A percentile compares a stretch with the other conserved stretches of the same genome.
These are phyloP conservation scores for Sebastes kiyomatsui DNA, from an alignment of 2,797 vertebrate species.

Conservation along the genomic window DNA sequence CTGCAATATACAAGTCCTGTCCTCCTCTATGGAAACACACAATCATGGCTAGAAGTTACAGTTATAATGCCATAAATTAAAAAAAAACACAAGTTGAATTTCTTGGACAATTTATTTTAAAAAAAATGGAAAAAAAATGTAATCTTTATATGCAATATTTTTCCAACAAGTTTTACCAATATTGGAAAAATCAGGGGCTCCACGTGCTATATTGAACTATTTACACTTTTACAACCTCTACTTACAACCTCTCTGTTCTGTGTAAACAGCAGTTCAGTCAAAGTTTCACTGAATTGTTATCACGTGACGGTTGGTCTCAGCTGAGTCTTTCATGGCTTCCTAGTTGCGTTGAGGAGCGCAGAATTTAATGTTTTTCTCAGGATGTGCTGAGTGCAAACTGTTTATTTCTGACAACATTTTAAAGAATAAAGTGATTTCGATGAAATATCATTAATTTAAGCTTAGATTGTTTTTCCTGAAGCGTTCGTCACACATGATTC, in stretches of 20 bases:
- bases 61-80: background rate
- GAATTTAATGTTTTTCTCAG: background rate
- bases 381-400: accelerated
- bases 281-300: no score
- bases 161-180: background rate
- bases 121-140: background rate
- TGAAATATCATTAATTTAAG: background rate
- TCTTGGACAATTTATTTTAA: background rate
- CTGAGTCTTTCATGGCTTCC: no score
- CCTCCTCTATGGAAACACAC: background rate
- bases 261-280: no score
- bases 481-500: background rate
- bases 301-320: no score
- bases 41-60: background rate
- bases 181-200: background rate
- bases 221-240: background rate
- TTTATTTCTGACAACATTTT: no score
- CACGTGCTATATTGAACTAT: background rate
- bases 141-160: background rate
- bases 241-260: background rate
- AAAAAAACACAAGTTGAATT: background rate
- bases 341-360: no score
- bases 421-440: background rate
- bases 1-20: background rate
- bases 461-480: background rate